Evolutionary conservation across 2,797 vertebrate species (phyloP).

Genomic region (Nyctalus aviator): DNA sequence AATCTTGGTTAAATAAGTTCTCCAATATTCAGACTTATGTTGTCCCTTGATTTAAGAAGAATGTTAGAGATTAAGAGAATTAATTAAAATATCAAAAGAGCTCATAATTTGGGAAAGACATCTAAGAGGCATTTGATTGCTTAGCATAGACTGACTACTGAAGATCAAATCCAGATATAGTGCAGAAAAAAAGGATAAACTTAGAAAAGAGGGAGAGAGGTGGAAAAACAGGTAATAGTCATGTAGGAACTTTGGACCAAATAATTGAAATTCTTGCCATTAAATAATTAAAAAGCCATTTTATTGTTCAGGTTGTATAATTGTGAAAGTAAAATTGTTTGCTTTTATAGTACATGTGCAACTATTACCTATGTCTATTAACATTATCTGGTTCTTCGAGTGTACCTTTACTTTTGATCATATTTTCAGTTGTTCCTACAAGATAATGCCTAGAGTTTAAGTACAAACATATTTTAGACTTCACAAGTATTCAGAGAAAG

Average conservation of each 20-base stretch:
- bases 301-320: background rate
- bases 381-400: background rate
- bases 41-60: background rate
- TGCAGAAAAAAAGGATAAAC: background rate
- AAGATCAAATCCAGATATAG: background rate
- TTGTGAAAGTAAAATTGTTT: conserved; percentile 10
- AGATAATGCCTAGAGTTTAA: background rate
- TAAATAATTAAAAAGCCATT: background rate
- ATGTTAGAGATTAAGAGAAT: background rate
- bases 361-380: conserved; percentile 24
- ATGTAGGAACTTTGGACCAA: background rate
- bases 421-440: background rate
- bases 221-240: background rate
- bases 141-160: background rate
- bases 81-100: background rate
- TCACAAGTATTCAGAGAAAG: conserved; percentile 20
- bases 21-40: background rate
- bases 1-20: background rate
- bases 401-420: background rate
- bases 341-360: background rate
- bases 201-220: background rate
- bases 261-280: background rate
- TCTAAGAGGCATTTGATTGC: background rate
- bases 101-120: background rate
- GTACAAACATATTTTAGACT: background rate